phyloP scores from a whole-genome alignment of 2,888 invertebrate genomes.

The Automeris io region DNA sequence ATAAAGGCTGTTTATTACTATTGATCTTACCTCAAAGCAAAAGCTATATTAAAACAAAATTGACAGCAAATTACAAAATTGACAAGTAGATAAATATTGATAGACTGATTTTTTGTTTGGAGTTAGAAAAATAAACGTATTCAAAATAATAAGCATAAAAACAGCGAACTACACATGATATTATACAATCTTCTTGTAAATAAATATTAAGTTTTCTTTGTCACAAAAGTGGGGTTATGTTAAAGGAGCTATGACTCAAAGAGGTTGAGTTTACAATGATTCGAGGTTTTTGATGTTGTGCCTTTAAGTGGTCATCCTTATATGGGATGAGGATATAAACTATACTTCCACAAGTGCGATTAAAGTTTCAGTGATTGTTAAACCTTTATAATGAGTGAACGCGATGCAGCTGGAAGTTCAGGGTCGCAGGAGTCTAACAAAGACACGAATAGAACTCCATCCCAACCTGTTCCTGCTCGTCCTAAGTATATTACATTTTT shows the following conservation, averaged over 20 bases:
- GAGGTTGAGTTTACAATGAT: slow-evolving; percentile 40
- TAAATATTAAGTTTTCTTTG: slow-evolving; percentile 22
- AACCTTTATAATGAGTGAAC: slow-evolving; percentile 52
- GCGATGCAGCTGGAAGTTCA: slow-evolving; percentile 47
- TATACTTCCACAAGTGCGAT: background rate
- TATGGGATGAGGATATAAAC: slow-evolving; percentile 44
- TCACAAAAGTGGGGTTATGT: slow-evolving; percentile 53
- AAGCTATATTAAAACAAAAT: background rate
- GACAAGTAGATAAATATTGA: slow-evolving; percentile 63
- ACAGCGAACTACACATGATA: slow-evolving; percentile 8
- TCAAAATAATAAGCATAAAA: slow-evolving; percentile 12
- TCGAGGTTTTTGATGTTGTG: slow-evolving; percentile 44
- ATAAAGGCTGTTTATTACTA: background rate
- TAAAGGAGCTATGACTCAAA: slow-evolving; percentile 43
- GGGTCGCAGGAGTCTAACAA: slow-evolving; percentile 42
- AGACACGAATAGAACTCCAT: slow-evolving; percentile 35
- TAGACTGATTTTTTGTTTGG: slow-evolving; percentile 27
- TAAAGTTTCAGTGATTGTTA: slow-evolving; percentile 30
- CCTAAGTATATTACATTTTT: slow-evolving; percentile 37
- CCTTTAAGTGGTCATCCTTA: slow-evolving; percentile 44
- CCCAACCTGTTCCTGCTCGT: slow-evolving; percentile 53
- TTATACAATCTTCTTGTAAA: slow-evolving; percentile 10
- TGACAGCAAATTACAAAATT: slow-evolving; percentile 44
- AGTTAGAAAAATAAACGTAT: slow-evolving; percentile 20
- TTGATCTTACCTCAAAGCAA: background rate